Evolutionary conservation across 2,888 invertebrate species (phyloP).

Genomic region (Byasa hedistus): DNA sequence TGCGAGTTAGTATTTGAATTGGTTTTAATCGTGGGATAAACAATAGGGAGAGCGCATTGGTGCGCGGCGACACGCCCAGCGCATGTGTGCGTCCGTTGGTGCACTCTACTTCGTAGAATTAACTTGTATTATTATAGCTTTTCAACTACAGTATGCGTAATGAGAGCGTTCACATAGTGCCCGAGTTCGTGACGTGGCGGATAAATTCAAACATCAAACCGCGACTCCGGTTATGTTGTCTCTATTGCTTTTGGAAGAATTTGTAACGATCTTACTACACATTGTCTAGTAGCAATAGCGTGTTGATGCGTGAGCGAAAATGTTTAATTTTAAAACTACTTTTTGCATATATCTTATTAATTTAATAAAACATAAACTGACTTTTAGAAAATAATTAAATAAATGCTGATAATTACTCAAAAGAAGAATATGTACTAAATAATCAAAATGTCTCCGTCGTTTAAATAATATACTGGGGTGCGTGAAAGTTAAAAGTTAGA

Average conservation of each 20-base stretch:
- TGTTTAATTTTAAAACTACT: too few species aligned
- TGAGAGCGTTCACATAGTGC: constrained; percentile 22
- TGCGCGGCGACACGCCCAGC: constrained; percentile 64
- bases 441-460: too few species aligned
- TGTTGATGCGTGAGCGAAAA: too few species aligned
- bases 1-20: constrained; percentile 78
- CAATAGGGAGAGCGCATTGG: constrained; percentile 68
- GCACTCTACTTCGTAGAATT: constrained; percentile 33
- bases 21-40: constrained; percentile 79
- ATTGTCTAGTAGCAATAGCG: constrained; percentile 4
- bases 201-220: constrained; percentile 30
- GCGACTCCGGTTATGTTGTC: constrained; percentile 17
- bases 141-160: constrained; percentile 25
- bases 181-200: constrained; percentile 27
- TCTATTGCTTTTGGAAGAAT: constrained; percentile 14
- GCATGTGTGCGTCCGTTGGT: constrained; percentile 55
- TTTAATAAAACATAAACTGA: background rate
- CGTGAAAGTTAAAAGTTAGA: too few species aligned
- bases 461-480: too few species aligned
- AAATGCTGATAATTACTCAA: too few species aligned
- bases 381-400: too few species aligned
- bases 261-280: constrained; percentile 12
- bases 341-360: background rate
- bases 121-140: constrained; percentile 34
- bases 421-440: too few species aligned